Percentiles rank a stretch among this genome's conserved stretches.
Evolutionary conservation across 2,797 vertebrate species (phyloP).

Genomic region (Arctocebus calabarensis): DNA sequence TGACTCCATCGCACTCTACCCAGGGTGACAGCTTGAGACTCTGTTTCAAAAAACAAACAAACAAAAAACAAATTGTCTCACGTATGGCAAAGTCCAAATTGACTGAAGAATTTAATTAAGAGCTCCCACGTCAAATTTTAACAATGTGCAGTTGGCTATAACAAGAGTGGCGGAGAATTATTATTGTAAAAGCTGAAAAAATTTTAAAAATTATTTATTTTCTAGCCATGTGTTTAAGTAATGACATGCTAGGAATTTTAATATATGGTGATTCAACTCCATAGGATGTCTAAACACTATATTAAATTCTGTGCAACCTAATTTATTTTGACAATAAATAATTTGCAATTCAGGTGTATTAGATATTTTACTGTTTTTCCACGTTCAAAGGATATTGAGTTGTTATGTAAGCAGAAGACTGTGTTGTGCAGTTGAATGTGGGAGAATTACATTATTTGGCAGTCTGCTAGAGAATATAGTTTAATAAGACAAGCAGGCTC

Average conservation of each 20-base stretch:
- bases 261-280: background rate
- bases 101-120: background rate
- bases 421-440: background rate
- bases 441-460: background rate
- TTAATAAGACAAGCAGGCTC: background rate
- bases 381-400: background rate
- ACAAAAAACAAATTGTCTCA: background rate
- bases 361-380: background rate
- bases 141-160: background rate
- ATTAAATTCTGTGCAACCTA: background rate
- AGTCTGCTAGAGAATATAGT: background rate
- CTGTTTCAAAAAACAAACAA: too few species aligned
- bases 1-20: too few species aligned
- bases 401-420: background rate
- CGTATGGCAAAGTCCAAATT: background rate
- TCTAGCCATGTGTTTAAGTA: background rate
- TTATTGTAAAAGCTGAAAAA: background rate
- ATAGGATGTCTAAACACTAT: background rate
- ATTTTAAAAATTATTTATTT: background rate
- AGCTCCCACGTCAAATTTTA: conserved; percentile 16
- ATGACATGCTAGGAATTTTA: background rate
- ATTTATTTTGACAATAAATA: conserved; percentile 13
- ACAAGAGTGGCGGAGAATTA: background rate
- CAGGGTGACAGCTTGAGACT: too few species aligned
- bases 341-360: background rate